Evolutionary conservation across 2,113 vertebrate genomes (phyloP), one percentile per base, ranked within the genome.

Genomic region (Hippocampus abdominalis): DNA sequence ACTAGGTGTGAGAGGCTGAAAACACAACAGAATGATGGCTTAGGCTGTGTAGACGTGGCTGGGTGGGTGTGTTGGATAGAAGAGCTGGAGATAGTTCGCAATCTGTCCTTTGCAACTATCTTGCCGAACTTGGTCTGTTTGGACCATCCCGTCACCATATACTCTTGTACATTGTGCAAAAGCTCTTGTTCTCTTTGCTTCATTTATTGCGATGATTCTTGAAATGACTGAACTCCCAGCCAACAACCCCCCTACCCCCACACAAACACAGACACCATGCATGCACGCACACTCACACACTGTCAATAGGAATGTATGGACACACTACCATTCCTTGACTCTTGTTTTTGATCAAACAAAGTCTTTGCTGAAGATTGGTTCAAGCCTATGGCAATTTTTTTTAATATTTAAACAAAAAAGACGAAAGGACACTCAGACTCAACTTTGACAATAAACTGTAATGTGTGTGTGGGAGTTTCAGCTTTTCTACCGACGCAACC

Each of bases 11-110:
- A 81, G 80, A 85, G 78, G 84, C 87, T 84, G 84, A 84, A 87
- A 79, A 88, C 80, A 85, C 84, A 83, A 80, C 85, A 88, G 16
- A 16, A 88, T 88, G 85, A 86, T 86, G 83, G 81, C 79, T 79
- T 74, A 66, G 51, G 73, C 32, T 85, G 77, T 77, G 76, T 74
- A 74, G 61, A 66, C 72, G 71, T 75, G 64, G 27, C 25, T 18
- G 56, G 11, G 48, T 71, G 36, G 70, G 63, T 74, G 79, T 82
- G 79, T 64, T 32, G 77, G 57, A 70, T 42, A 73, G 80, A 84
- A 73, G 74, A 69, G 68, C 59, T 80, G 66, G 76, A 82, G 78
- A 84, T 68, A 64, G 76, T 86, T 72, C 54, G 76, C 84, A 84
- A 61, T 83, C 68, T 76, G 87, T 86, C 89, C 86, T 89, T 81